A percentile compares a stretch with the other conserved stretches of the same genome.
phyloP scores from a whole-genome alignment of 2,888 invertebrate genomes.

The Agrochola circellaris region DNA sequence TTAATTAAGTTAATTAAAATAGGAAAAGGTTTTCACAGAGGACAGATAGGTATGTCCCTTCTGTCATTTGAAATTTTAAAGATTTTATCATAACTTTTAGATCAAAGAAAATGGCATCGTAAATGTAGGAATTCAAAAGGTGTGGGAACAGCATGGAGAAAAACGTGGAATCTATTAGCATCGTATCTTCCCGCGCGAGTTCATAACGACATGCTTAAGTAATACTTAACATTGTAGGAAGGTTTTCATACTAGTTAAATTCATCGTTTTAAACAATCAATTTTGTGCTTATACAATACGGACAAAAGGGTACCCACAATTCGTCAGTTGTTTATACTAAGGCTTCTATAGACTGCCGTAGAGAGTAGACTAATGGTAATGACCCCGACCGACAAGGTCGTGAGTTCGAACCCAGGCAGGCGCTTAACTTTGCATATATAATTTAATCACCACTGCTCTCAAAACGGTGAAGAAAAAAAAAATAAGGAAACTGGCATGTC shows the following conservation, averaged over 20 bases:
- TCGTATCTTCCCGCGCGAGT: slow-evolving; percentile 23
- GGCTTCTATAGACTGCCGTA: background rate
- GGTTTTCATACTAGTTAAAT: slow-evolving; percentile 4
- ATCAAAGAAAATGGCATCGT: slow-evolving; percentile 14
- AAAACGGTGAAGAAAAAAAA: too few species aligned
- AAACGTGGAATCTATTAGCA: slow-evolving; percentile 49
- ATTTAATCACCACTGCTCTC: too few species aligned
- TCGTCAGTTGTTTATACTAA: background rate
- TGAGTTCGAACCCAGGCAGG: too few species aligned
- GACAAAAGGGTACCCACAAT: background rate
- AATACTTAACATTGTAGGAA: background rate
- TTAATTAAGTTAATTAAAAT: too few species aligned
- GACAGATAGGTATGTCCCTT: background rate
- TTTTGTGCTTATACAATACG: background rate
- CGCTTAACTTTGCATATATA: too few species aligned
- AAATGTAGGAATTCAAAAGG: slow-evolving; percentile 21
- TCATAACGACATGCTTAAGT: background rate
- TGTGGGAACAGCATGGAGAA: slow-evolving; percentile 25
- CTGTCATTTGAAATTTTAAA: background rate
- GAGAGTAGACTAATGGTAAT: too few species aligned
- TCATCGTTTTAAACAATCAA: background rate
- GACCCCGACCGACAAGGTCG: too few species aligned
- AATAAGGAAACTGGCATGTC: too few species aligned
- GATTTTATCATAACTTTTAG: slow-evolving; percentile 10
- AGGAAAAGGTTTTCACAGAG: background rate